These are phyloP conservation scores for Tor tambroides DNA, from an alignment of 2,113 vertebrate species.

Conservation along the genomic window DNA sequence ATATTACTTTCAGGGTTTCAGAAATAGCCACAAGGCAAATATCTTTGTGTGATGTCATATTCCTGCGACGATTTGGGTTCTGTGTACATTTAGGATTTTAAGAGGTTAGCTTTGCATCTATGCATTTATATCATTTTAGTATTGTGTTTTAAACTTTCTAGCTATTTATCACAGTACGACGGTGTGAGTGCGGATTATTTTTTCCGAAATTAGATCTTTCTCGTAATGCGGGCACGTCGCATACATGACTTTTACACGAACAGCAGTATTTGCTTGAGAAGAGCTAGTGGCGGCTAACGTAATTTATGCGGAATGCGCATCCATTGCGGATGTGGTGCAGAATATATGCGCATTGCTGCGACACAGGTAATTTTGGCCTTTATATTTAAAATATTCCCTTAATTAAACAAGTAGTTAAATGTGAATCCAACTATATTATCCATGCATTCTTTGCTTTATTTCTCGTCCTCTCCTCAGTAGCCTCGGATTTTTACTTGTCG, in stretches of 20 bases:
- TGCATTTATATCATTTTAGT: slow-evolving; percentile 58
- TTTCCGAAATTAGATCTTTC: not conserved
- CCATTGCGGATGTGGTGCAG: slow-evolving; percentile 79
- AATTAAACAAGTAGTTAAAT: slow-evolving; percentile 11
- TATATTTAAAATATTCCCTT: not conserved
- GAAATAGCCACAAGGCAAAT: not conserved
- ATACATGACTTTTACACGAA: not conserved
- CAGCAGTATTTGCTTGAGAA: slow-evolving; percentile 19
- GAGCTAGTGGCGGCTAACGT: slow-evolving; percentile 52
- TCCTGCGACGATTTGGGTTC: slow-evolving; percentile 66
- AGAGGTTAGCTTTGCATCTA: slow-evolving; percentile 50
- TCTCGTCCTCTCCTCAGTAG: not conserved
- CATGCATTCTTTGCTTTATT: slow-evolving; percentile 2
- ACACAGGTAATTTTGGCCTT: slow-evolving; percentile 56
- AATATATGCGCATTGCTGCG: slow-evolving; percentile 77
- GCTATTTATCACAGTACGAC: not conserved
- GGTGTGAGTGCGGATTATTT: slow-evolving; percentile 17
- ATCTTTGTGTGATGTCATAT: slow-evolving; percentile 67
- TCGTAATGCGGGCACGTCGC: not conserved
- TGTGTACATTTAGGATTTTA: slow-evolving; percentile 67
- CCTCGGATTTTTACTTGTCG: slow-evolving; percentile 16
- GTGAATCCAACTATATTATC: not conserved
- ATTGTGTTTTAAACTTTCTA: slow-evolving; percentile 60
- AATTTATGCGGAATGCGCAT: slow-evolving; percentile 79
- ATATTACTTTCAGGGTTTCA: not conserved